phyloP scores from a whole-genome alignment of 2,113 vertebrate species.

The Psophia crepitans region DNA sequence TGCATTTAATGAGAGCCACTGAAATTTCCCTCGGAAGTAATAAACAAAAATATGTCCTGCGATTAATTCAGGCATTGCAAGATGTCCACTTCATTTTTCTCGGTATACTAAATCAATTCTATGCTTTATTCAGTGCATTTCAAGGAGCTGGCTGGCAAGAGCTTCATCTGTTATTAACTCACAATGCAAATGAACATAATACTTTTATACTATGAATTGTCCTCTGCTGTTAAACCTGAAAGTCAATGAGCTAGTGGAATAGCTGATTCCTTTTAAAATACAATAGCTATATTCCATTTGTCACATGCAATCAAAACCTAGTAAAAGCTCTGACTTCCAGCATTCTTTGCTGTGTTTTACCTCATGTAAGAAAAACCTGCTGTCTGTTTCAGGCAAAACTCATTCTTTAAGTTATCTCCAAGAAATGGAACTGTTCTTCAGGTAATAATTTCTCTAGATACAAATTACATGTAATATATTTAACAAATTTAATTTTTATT shows the following conservation, averaged over 20 bases:
- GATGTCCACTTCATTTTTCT: constrained; percentile 52
- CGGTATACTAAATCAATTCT: constrained; percentile 45
- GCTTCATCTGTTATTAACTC: neutral
- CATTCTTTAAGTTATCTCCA: neutral
- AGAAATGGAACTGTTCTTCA: neutral
- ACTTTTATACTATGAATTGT: neutral
- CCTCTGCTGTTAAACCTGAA: neutral
- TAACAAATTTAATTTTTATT: neutral
- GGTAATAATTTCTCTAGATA: neutral
- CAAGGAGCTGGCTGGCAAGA: constrained; percentile 11
- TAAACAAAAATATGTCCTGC: constrained; percentile 61
- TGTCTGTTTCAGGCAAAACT: neutral
- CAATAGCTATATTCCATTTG: neutral
- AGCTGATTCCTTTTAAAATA: neutral
- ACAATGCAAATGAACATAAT: constrained; percentile 11
- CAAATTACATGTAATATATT: neutral
- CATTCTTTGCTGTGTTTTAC: neutral
- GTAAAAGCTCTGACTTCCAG: neutral
- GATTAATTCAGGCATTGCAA: constrained; percentile 52
- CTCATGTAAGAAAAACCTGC: neutral
- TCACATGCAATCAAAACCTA: neutral
- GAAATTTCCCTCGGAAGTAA: constrained; percentile 41
- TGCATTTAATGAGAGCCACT: constrained; percentile 50
- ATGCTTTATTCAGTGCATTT: neutral
- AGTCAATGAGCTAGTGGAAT: neutral